Base-by-base conservation (phyloP, 2,888 invertebrate species). In the Lysandra coridon region DNA sequence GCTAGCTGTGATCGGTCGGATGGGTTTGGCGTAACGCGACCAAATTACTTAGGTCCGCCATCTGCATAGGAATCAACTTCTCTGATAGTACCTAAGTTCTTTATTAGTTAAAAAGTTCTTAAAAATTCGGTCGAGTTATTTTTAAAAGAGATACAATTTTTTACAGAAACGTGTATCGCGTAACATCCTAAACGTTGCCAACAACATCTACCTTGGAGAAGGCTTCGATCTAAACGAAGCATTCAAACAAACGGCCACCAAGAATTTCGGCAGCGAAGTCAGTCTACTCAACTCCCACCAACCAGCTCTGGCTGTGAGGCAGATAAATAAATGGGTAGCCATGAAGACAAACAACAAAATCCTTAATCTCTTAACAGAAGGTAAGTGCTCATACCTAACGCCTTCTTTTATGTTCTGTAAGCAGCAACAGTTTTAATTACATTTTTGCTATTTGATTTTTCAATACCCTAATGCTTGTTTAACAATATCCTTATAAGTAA, bases 261-360 rank as follows among this genome's bases (percentile, higher is more conserved):
- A 89, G 23, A 88, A 94, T 74, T 96, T 96, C 83, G 87, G 86
- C n/a, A 90, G 96, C n/a, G 95, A 96, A 69, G 91, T 97, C 0
- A 93, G 95, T 0, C 86, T 88, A 1, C 88, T 95, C 0, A 95
- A 96, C 87, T 97, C 97, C 83, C 82, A 80, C 0, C 88, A 91
- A 14, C 86, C 95, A 1, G 83, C 90, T 0, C 86, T 87, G 44
- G 94, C 96, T 4, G 95, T 95, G 0, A 83, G 88, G 2, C 87
- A 86, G 30, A 97, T 98, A 78, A 98, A 98, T 86, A 86, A 90
- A 5, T 98, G 98, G 97, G 96, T 97, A 1, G 94, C 95, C 78
- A 90, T 93, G 7, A 90, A 96, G 78, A 98, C 98, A 0, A 92
- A 96, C 60, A 95, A 96, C 44, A 96, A 96, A 84, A 97, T 98